These are phyloP conservation scores for Apamea monoglypha DNA, from an alignment of 2,888 invertebrate species.

Conservation along the genomic window DNA sequence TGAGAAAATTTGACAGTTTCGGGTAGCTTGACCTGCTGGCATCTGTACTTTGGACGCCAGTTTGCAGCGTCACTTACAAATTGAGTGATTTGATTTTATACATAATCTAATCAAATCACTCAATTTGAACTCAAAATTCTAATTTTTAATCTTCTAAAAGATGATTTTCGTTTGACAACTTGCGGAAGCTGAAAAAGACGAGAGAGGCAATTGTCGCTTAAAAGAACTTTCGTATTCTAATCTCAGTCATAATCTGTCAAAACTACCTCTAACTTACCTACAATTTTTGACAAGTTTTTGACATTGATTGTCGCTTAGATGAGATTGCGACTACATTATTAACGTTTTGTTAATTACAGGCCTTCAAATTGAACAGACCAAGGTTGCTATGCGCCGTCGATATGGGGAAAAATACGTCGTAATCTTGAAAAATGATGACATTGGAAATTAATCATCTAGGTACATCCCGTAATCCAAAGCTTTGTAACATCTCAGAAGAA, in stretches of 20 bases:
- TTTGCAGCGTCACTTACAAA: not conserved
- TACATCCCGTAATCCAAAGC: not conserved
- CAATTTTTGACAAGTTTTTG: not conserved
- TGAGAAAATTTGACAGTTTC: no score
- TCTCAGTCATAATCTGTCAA: not conserved
- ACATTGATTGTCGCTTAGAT: not conserved
- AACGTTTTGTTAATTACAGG: not conserved
- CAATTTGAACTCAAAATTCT: not conserved
- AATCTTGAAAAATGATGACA: not conserved
- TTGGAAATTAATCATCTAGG: not conserved
- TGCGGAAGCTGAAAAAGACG: not conserved
- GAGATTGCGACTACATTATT: not conserved
- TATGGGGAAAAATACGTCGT: not conserved
- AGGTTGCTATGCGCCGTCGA: not conserved
- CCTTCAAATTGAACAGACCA: not conserved
- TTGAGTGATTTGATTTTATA: not conserved
- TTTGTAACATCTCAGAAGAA: slow-evolving; percentile 12
- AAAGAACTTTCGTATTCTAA: not conserved
- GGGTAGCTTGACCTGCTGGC: no score
- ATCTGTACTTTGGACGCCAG: not conserved
- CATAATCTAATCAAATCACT: no score
- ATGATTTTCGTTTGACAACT: not conserved
- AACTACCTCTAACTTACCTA: not conserved
- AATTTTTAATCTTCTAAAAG: not conserved
- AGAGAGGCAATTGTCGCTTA: not conserved